These are phyloP conservation scores for Lepilemur septentrionalis DNA, from an alignment of 2,797 vertebrate genomes.

Conservation along the genomic window DNA sequence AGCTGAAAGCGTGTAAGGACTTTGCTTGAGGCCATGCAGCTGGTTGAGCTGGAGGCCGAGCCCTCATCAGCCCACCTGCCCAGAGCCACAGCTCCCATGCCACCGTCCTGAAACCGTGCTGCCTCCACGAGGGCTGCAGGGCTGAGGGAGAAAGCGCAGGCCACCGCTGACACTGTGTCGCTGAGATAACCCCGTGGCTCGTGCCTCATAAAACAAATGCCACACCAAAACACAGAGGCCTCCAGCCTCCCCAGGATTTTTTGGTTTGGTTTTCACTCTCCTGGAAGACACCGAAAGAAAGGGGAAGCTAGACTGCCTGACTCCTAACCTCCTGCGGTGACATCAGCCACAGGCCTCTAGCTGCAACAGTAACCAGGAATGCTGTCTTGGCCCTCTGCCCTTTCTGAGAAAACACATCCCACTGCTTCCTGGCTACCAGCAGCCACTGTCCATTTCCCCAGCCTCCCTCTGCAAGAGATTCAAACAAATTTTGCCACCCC, in stretches of 20 bases:
- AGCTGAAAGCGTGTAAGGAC: neutral
- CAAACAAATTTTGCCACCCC: neutral
- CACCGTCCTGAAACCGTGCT: no score
- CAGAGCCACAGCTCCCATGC: neutral
- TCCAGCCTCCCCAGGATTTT: neutral
- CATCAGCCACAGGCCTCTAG: neutral
- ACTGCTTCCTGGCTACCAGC: neutral
- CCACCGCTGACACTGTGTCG: rapidly evolving
- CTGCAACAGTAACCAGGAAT: neutral
- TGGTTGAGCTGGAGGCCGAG: neutral
- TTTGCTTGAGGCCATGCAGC: neutral
- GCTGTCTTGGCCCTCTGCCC: neutral
- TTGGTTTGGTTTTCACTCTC: neutral
- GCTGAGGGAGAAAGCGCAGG: rapidly evolving
- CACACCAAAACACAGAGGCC: neutral
- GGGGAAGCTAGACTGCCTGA: neutral
- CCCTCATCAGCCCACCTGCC: neutral
- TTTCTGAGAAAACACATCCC: conserved; percentile 11
- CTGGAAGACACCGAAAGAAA: conserved; percentile 35
- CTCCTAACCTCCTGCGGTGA: rapidly evolving
- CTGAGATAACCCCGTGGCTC: neutral
- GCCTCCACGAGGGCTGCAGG: neutral
- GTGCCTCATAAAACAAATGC: neutral
- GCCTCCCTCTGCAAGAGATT: neutral
- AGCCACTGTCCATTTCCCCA: neutral